These are phyloP conservation scores for Cygnus buccinator DNA, from an alignment of 2,113 vertebrate genomes.

Conservation along the genomic window DNA sequence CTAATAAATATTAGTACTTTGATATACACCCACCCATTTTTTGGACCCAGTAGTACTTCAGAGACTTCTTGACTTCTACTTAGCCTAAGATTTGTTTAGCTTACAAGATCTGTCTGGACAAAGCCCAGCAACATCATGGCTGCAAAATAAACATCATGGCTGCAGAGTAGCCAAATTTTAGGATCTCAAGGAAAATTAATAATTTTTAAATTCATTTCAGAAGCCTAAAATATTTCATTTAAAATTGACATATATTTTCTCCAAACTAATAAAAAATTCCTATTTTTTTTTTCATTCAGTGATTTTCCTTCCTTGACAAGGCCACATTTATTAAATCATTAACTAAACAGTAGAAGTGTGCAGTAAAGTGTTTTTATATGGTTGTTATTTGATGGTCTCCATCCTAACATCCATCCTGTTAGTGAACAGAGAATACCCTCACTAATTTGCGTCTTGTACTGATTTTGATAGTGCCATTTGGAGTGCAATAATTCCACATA, in stretches of 20 bases:
- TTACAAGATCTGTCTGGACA: not conserved
- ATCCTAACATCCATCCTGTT: conserved; percentile 43
- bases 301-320: conserved; percentile 8
- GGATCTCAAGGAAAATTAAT: not conserved
- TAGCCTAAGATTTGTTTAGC: not conserved
- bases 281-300: conserved; percentile 6
- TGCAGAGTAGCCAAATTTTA: not conserved
- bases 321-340: conserved; percentile 13
- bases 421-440: conserved; percentile 58
- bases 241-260: conserved; percentile 6
- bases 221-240: not conserved
- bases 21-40: not conserved
- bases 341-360: conserved; percentile 57
- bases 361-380: conserved; percentile 47
- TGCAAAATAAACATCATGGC: not conserved
- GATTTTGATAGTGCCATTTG: conserved; percentile 41
- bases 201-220: not conserved
- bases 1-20: not conserved
- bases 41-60: not conserved
- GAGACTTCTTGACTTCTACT: not conserved
- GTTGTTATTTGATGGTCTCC: conserved; percentile 42
- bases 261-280: not conserved
- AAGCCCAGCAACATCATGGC: not conserved
- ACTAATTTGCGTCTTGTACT: conserved; percentile 24
- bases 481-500: conserved; percentile 26